These are phyloP conservation scores for Hippocampus comes DNA, from an alignment of 2,113 vertebrate genomes.

Conservation along the genomic window DNA sequence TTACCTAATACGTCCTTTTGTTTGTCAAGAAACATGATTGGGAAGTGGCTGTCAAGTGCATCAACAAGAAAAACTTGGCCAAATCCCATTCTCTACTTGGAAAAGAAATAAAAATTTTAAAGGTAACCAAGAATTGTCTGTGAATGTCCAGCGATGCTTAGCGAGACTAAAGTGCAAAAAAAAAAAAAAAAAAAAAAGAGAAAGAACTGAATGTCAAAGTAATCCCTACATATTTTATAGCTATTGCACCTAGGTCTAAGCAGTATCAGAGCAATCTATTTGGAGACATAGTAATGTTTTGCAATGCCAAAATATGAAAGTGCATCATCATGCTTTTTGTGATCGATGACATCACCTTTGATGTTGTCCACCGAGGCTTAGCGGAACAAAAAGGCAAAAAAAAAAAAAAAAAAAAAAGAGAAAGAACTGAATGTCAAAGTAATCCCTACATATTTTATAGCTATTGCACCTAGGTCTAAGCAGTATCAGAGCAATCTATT, in stretches of 20 bases:
- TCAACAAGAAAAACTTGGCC: conserved; percentile 94
- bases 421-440: not conserved
- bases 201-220: not conserved
- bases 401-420: too few relatives aligned
- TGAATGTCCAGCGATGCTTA: not conserved
- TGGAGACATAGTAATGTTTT: not conserved
- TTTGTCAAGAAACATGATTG: conserved; percentile 82
- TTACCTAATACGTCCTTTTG: not conserved
- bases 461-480: not conserved
- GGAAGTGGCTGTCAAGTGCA: conserved; percentile 96
- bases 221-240: not conserved
- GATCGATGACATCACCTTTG: not conserved
- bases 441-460: not conserved
- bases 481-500: not conserved
- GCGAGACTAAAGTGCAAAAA: not conserved
- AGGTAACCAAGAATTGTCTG: conserved; percentile 73
- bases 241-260: not conserved
- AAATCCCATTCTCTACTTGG: conserved; percentile 90
- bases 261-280: not conserved
- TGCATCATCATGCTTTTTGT: not conserved
- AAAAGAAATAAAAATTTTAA: conserved; percentile 97
- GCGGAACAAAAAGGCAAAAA: too few relatives aligned
- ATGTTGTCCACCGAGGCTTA: too few relatives aligned
- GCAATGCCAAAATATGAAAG: not conserved
- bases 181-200: too few relatives aligned